A percentile compares a stretch with the other conserved stretches of the same genome.
Evolutionary conservation across 2,888 invertebrate genomes (phyloP).

Genomic region (Drosophila multiciliata): DNA sequence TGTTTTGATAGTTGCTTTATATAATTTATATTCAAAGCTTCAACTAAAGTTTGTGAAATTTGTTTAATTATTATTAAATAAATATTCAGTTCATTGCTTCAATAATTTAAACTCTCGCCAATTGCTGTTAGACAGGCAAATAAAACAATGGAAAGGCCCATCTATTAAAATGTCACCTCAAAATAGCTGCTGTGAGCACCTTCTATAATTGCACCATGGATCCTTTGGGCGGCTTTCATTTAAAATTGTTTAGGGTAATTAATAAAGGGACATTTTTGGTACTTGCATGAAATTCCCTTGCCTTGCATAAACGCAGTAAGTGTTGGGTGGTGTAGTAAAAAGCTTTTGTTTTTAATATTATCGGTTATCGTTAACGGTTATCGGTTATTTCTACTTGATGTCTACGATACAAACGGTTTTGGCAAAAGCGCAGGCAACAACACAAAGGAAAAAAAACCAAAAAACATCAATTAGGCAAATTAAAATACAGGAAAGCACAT

Average conservation of each 20-base stretch:
- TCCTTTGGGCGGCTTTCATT: background rate
- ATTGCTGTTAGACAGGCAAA: background rate
- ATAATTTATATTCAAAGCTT: background rate
- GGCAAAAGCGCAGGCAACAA: conserved; percentile 55
- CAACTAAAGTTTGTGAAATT: background rate
- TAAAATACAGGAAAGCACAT: conserved; percentile 46
- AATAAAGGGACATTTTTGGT: background rate
- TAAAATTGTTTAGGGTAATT: background rate
- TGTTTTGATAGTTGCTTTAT: background rate
- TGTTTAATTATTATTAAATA: background rate
- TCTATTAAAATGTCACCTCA: background rate
- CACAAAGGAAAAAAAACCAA: conserved; percentile 30
- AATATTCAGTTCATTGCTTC: background rate
- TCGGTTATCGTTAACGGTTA: background rate
- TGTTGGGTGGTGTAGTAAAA: conserved; percentile 29
- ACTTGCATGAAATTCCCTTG: background rate
- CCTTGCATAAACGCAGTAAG: conserved; percentile 3
- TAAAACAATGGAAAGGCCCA: background rate
- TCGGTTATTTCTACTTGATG: conserved; percentile 18
- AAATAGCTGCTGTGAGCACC: background rate
- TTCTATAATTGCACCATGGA: background rate
- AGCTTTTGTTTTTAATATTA: conserved; percentile 45
- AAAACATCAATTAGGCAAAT: conserved; percentile 35
- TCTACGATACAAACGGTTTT: conserved; percentile 57
- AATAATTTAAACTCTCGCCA: background rate